Evolutionary conservation across 2,113 vertebrate genomes (phyloP).

Genomic region (Galbula dea): DNA sequence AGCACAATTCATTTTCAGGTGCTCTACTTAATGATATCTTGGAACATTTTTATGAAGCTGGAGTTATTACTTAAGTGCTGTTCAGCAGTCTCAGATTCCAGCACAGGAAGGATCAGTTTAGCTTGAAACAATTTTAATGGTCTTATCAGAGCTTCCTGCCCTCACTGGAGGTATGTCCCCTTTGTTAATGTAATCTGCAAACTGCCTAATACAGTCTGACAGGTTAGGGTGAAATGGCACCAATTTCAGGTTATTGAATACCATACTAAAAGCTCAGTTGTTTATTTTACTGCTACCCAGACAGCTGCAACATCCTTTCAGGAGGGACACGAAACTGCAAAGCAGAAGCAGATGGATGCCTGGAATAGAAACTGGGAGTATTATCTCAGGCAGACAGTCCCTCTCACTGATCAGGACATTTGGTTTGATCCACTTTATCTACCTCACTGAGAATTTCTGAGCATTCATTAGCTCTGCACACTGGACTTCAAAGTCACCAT

Average conservation of each 20-base stretch:
- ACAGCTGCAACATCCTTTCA: background rate
- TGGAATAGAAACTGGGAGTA: background rate
- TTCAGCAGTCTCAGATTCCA: background rate
- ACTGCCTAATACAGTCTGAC: constrained; percentile 11
- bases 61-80: background rate
- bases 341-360: background rate
- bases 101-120: background rate
- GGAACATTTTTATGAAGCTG: background rate
- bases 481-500: background rate
- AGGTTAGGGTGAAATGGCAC: constrained; percentile 12
- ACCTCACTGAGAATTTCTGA: background rate
- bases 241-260: constrained; percentile 20
- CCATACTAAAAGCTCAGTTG: background rate
- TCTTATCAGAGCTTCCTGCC: background rate
- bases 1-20: constrained; percentile 10
- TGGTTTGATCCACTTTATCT: background rate
- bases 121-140: constrained; percentile 2
- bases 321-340: background rate
- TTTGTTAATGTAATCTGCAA: constrained; percentile 23
- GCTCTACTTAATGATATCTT: background rate
- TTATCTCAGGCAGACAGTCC: background rate
- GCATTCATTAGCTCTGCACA: background rate
- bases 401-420: background rate
- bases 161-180: background rate
- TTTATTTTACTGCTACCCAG: constrained; percentile 5